Evolutionary conservation across 2,888 invertebrate genomes (phyloP).

Genomic region (Apodemia duryi): DNA sequence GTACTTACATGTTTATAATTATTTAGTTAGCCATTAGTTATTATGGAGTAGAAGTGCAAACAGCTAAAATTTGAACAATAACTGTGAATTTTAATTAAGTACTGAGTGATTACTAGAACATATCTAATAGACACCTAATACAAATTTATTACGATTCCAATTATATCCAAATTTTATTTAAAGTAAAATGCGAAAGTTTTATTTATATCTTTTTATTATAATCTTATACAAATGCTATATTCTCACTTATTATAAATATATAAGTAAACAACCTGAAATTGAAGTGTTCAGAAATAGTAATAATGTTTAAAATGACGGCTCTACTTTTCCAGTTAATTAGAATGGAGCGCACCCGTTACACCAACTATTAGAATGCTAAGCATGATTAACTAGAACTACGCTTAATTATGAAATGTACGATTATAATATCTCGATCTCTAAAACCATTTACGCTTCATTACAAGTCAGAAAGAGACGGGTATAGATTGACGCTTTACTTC

Average conservation of each 20-base stretch:
- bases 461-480: conserved; percentile 53
- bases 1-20: no score
- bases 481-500: conserved; percentile 64
- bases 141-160: not conserved
- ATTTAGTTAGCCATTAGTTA: no score
- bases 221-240: conserved; percentile 2
- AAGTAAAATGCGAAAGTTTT: not conserved
- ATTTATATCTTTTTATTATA: not conserved
- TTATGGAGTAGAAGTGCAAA: no score
- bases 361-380: conserved; percentile 63
- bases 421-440: conserved; percentile 48
- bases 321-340: conserved; percentile 54
- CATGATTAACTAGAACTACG: conserved; percentile 60
- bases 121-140: not conserved
- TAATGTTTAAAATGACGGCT: conserved; percentile 48
- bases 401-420: conserved; percentile 59
- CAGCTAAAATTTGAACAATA: no score
- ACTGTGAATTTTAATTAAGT: no score
- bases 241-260: conserved; percentile 11
- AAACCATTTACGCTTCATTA: conserved; percentile 30
- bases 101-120: not conserved
- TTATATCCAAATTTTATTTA: not conserved
- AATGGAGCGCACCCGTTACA: conserved; percentile 48
- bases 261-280: conserved; percentile 30
- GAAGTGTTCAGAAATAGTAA: conserved; percentile 37